Evolutionary conservation across 2,797 vertebrate species (phyloP).

Genomic region (Tiaroga cobitis): DNA sequence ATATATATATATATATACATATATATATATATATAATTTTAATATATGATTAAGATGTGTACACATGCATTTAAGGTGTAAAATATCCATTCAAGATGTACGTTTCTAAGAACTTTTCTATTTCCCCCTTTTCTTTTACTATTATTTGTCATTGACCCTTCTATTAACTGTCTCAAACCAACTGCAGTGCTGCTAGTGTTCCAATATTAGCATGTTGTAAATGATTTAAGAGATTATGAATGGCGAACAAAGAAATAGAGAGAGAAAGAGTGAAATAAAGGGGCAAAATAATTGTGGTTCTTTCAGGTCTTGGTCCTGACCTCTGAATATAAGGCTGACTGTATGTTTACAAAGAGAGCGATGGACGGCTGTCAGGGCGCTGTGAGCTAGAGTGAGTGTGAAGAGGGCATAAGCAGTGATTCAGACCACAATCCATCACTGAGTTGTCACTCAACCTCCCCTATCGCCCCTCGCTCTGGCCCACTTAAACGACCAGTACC

Average conservation of each 20-base stretch:
- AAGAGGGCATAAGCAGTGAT: constrained; percentile 58
- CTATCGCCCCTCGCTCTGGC: constrained; percentile 30
- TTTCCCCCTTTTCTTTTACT: neutral
- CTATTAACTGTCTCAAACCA: neutral
- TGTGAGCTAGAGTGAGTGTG: constrained; percentile 51
- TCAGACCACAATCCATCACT: constrained; percentile 61
- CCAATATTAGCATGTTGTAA: constrained; percentile 16
- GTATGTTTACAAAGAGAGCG: constrained; percentile 61
- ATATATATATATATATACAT: too few species aligned
- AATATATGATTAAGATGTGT: neutral
- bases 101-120: neutral
- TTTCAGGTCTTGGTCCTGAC: constrained; percentile 45
- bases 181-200: neutral
- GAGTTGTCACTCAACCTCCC: constrained; percentile 42
- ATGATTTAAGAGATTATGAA: constrained; percentile 34
- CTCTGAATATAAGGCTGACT: constrained; percentile 51
- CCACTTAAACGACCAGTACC: constrained; percentile 42
- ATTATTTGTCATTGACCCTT: neutral
- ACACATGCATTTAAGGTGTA: neutral
- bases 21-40: too few species aligned
- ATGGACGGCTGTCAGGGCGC: constrained; percentile 52
- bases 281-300: constrained; percentile 41
- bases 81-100: neutral
- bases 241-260: constrained; percentile 2
- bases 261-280: neutral